Evolutionary conservation across 2,888 invertebrate species (phyloP).

Genomic region (Nebria brevicollis): DNA sequence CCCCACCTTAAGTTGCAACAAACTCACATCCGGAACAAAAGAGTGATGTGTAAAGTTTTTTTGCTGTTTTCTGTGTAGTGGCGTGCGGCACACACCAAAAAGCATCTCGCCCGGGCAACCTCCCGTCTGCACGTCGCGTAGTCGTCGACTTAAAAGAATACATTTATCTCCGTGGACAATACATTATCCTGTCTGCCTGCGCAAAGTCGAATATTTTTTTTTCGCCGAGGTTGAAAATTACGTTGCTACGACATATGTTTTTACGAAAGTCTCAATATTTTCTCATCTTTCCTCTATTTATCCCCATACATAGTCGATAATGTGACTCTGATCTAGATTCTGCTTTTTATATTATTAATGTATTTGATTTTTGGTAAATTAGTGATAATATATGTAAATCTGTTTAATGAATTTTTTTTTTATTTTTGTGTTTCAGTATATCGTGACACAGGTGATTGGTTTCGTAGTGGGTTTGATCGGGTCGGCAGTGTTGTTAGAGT

Average conservation of each 20-base stretch:
- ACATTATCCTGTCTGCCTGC: constrained; percentile 45
- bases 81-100: neutral
- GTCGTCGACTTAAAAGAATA: constrained; percentile 44
- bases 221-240: constrained; percentile 41
- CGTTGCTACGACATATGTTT: constrained; percentile 42
- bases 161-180: constrained; percentile 46
- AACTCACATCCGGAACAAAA: constrained; percentile 24
- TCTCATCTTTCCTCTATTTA: no score
- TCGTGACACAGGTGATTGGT: constrained; percentile 75
- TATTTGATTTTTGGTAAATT: no score
- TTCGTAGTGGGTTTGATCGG: constrained; percentile 80
- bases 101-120: constrained; percentile 9
- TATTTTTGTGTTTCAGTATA: constrained; percentile 72
- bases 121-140: constrained; percentile 8
- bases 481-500: constrained; percentile 79
- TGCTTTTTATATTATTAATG: no score
- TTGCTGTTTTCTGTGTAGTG: constrained; percentile 6
- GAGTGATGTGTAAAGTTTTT: constrained; percentile 32
- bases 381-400: no score
- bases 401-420: constrained; percentile 32
- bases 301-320: no score
- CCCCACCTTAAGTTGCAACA: neutral
- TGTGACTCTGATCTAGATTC: no score
- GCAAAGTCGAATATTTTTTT: constrained; percentile 40
- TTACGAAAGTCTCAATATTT: neutral